Evolutionary conservation across 2,797 vertebrate species (phyloP).

Genomic region (Sebastes steindachneri): DNA sequence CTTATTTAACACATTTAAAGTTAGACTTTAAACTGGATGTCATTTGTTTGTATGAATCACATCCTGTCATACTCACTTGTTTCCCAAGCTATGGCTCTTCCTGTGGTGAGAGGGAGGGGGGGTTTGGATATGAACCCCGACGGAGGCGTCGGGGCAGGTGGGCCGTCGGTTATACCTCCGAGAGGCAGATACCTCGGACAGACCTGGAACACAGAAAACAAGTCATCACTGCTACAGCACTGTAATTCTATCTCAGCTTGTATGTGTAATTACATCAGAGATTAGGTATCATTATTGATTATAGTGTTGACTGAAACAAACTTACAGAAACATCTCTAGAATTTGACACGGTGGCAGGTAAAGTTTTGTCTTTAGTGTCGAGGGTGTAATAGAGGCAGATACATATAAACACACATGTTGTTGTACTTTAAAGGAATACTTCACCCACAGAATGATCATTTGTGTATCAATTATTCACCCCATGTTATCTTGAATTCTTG

Average conservation of each 20-base stretch:
- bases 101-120: slow-evolving; percentile 93
- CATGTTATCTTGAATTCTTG: no score
- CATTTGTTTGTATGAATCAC: neutral
- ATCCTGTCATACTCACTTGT: slow-evolving; percentile 87
- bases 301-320: no score
- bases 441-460: no score
- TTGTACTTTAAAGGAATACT: no score
- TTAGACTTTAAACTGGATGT: neutral
- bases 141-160: slow-evolving; percentile 93
- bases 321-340: no score
- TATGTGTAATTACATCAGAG: neutral
- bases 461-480: no score
- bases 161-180: slow-evolving; percentile 90
- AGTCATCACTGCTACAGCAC: neutral
- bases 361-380: no score
- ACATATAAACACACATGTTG: no score
- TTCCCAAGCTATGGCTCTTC: slow-evolving; percentile 97
- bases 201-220: slow-evolving; percentile 78
- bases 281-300: neutral
- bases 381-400: no score
- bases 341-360: no score
- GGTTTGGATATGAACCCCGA: slow-evolving; percentile 88
- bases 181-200: slow-evolving; percentile 85
- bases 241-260: neutral
- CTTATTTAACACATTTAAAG: neutral